Conservation (phyloP, 2,888 invertebrate species). For the Pollenia angustigena region DNA sequence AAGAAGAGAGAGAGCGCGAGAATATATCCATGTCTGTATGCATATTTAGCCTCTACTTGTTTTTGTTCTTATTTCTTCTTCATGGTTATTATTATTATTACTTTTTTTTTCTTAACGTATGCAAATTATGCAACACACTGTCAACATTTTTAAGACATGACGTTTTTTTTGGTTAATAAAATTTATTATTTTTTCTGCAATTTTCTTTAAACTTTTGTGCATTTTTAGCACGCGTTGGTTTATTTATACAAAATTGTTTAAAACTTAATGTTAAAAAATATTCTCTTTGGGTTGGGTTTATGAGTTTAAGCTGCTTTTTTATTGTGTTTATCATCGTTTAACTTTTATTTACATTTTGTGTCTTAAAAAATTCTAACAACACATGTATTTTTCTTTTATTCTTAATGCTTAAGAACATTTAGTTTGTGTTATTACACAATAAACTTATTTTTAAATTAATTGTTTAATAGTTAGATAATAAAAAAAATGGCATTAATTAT, state of each 20-base stretch:
- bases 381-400: slow-evolving; percentile 9
- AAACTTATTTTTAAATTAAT: slow-evolving; percentile 44
- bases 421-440: slow-evolving; percentile 31
- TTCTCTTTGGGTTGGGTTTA: no score
- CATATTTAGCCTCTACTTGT: no score
- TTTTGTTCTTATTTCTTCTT: neutral
- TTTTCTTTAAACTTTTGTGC: slow-evolving; percentile 17
- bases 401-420: neutral
- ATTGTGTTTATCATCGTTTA: no score
- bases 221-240: slow-evolving; percentile 24
- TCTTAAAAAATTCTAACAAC: slow-evolving; percentile 9
- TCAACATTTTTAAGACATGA: slow-evolving; percentile 55
- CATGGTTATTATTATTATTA: neutral
- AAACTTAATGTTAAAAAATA: slow-evolving; percentile 22
- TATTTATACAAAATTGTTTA: neutral
- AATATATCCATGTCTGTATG: no score
- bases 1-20: no score
- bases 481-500: neutral
- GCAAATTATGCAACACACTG: slow-evolving; percentile 55
- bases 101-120: neutral
- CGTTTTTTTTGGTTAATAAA: slow-evolving; percentile 34
- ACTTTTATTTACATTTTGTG: no score
- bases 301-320: neutral
- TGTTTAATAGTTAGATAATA: slow-evolving; percentile 34
- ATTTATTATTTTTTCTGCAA: slow-evolving; percentile 19